phyloP scores from a whole-genome alignment of 2,888 invertebrate species.

The Dastarcus helophoroides region DNA sequence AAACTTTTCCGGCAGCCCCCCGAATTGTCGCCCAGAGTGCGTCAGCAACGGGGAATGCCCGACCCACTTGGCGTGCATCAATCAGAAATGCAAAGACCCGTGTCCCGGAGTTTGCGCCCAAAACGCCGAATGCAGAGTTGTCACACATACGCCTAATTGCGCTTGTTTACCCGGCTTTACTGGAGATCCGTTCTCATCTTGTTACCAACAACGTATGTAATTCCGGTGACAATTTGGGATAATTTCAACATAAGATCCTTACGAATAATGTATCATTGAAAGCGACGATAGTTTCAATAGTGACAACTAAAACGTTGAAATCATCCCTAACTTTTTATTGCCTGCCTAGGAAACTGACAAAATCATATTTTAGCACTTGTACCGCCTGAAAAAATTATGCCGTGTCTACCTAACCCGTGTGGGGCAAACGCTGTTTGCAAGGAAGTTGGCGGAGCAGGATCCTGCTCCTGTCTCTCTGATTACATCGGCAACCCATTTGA shows the following conservation, averaged over 20 bases:
- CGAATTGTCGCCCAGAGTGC: constrained; percentile 68
- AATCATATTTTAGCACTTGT: constrained; percentile 21
- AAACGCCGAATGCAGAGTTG: constrained; percentile 44
- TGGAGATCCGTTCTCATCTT: constrained; percentile 48
- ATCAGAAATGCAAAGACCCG: constrained; percentile 63
- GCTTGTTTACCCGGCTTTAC: constrained; percentile 42
- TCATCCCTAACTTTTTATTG: neutral
- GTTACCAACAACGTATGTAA: constrained; percentile 20
- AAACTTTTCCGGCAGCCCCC: constrained; percentile 61
- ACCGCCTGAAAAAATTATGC: constrained; percentile 31
- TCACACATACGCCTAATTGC: constrained; percentile 48
- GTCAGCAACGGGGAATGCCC: constrained; percentile 61
- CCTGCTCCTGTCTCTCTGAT: constrained; percentile 58
- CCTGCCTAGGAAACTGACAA: constrained; percentile 2
- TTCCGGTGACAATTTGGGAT: too few relatives aligned
- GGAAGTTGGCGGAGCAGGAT: constrained; percentile 48
- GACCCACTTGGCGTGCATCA: constrained; percentile 57
- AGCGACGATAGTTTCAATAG: too few relatives aligned
- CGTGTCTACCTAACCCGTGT: constrained; percentile 58
- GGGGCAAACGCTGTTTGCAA: constrained; percentile 57
- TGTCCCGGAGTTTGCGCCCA: constrained; percentile 45
- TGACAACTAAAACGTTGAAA: too few relatives aligned
- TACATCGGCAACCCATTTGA: constrained; percentile 70
- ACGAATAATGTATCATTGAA: too few relatives aligned
- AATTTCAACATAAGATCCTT: too few relatives aligned